phyloP scores from a whole-genome alignment of 2,113 vertebrate species.

The Ophiodon elongatus region DNA sequence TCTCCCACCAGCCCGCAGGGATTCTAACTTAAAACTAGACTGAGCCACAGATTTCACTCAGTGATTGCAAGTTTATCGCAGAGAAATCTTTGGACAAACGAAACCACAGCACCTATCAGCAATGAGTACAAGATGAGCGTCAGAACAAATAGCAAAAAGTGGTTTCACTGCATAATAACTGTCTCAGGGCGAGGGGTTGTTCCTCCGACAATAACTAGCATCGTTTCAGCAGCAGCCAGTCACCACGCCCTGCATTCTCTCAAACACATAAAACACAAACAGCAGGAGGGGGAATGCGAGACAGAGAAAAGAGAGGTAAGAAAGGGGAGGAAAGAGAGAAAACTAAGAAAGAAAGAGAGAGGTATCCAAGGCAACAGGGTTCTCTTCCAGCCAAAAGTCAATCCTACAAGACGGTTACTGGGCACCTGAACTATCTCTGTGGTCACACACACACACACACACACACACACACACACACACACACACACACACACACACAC shows the following conservation, averaged over 20 bases:
- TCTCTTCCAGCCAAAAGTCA: constrained; percentile 75
- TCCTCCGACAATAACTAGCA: constrained; percentile 3
- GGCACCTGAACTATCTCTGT: constrained; percentile 57
- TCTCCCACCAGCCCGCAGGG: constrained; percentile 49
- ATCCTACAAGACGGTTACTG: constrained; percentile 58
- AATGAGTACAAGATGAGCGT: background rate
- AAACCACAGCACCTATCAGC: background rate
- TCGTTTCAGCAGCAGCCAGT: constrained; percentile 23
- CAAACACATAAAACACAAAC: constrained; percentile 44
- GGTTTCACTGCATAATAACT: background rate
- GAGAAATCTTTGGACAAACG: background rate
- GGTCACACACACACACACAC: constrained; percentile 13
- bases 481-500: constrained; percentile 28
- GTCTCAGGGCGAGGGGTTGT: background rate
- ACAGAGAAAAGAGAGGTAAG: background rate
- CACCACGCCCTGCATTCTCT: constrained; percentile 47
- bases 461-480: constrained; percentile 16
- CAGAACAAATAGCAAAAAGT: constrained; percentile 1
- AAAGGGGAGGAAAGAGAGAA: background rate
- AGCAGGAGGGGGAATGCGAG: background rate
- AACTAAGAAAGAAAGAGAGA: background rate
- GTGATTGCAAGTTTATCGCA: constrained; percentile 6
- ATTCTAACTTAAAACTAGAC: constrained; percentile 36
- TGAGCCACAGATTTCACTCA: constrained; percentile 17
- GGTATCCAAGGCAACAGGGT: constrained; percentile 86